Percentiles rank a stretch among this genome's conserved stretches.
These are phyloP conservation scores for Phoxinus phoxinus DNA, from an alignment of 2,113 vertebrate genomes.

Conservation along the genomic window DNA sequence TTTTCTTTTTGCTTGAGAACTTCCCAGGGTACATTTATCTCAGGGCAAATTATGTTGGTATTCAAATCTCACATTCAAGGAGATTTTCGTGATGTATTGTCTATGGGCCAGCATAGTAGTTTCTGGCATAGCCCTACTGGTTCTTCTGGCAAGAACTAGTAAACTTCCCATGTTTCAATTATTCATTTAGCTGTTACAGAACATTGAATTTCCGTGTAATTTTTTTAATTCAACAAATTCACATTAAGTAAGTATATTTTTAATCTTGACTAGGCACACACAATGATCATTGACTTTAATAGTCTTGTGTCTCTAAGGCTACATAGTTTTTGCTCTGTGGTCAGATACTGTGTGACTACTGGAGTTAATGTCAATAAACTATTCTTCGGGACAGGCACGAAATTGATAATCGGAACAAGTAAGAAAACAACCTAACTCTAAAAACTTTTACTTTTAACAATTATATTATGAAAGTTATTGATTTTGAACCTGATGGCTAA, in stretches of 20 bases:
- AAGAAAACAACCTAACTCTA: background rate
- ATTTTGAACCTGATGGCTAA: background rate
- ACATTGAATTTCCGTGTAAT: background rate
- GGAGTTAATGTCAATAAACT: conserved; percentile 31
- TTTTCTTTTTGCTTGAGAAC: background rate
- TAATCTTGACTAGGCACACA: background rate
- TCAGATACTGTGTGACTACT: conserved; percentile 12
- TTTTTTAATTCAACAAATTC: background rate
- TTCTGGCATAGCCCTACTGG: background rate
- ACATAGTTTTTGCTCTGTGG: conserved; percentile 8
- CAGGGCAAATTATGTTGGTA: background rate
- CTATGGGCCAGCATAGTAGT: background rate
- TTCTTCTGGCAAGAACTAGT: background rate
- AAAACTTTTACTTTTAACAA: background rate
- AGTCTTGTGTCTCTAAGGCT: background rate
- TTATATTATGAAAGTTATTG: background rate
- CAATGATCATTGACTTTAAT: background rate
- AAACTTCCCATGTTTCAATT: background rate
- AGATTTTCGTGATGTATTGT: background rate
- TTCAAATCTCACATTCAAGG: background rate
- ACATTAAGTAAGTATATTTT: background rate
- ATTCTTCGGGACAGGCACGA: conserved; percentile 33
- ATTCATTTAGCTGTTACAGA: background rate
- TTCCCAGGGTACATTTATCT: background rate
- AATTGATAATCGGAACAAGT: conserved; percentile 42